Evolutionary conservation across 2,113 vertebrate genomes (phyloP).

Genomic region (Phrynocephalus versicolor): DNA sequence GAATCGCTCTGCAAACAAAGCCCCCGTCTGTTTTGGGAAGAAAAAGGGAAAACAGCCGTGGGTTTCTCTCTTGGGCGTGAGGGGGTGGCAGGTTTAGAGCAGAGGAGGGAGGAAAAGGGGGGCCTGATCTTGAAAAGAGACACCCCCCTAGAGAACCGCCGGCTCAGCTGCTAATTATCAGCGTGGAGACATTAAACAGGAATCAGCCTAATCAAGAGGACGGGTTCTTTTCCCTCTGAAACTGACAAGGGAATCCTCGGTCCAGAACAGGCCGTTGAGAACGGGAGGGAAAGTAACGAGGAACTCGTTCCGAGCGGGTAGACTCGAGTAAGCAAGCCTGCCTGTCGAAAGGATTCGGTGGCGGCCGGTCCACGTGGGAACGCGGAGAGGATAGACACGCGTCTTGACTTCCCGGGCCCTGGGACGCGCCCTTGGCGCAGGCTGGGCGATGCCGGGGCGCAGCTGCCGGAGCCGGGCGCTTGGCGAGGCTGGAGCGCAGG

Average conservation of each 20-base stretch:
- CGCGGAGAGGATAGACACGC: not conserved
- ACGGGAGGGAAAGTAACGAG: no score
- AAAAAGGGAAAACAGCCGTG: no score
- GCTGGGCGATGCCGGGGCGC: no score
- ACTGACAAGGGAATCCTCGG: not conserved
- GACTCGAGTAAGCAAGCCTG: no score
- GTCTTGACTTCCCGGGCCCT: rapidly evolving
- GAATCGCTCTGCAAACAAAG: not conserved
- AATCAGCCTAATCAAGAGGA: no score
- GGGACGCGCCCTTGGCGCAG: no score
- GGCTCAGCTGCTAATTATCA: not conserved
- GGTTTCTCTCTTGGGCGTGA: not conserved
- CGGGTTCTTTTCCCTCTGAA: not conserved
- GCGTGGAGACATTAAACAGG: no score
- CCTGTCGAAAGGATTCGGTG: not conserved
- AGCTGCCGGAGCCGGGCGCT: not conserved
- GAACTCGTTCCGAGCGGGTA: no score
- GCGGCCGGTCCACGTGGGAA: not conserved
- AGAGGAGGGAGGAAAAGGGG: not conserved
- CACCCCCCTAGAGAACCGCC: no score
- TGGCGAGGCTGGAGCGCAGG: not conserved
- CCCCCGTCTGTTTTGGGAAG: not conserved
- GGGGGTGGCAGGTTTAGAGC: not conserved
- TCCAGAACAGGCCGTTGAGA: no score
- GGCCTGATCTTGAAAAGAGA: not conserved